Base-by-base conservation (phyloP, 1,140 invertebrate species). In the Vanessa tameamea region DNA sequence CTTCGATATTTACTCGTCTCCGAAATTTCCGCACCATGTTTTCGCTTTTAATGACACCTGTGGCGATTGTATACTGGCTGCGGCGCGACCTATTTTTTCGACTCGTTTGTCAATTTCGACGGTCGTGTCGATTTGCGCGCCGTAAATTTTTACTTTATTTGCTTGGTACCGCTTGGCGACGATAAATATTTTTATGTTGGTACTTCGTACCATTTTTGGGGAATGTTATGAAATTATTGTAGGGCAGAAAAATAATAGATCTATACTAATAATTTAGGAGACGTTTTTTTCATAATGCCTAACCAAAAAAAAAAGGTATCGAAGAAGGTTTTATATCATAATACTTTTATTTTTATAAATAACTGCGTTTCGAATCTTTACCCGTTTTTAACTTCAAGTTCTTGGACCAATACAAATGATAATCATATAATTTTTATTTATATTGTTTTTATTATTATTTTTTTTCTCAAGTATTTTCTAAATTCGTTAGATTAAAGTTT, bases 141-240 rank as follows among this genome's bases (percentile, higher is more conserved):
- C 81, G 85, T 88, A 88, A 88, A 85, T 86, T 87, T 90, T 87
- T 87, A 87, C 76, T 87, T 83, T 83, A 82, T 84, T 82, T 78
- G 78, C 75, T 82, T 75, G 74, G 61, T 69, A 69, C 61, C 77
- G 69, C 73, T 78, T 80, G 76, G 67, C 61, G 64, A 48, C 65
- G 68, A 82, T 82, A 80, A 78, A 78, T 48, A 77, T 76, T 79
- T 82, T 83, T 79, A 80, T 79, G 76, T 81, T 69, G 51, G 73
- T 64, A 72, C 31, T 16, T 26, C 63, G 72, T 69, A 20, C 77
- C 26, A 16, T 77, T 70, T 79, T 78, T 75, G 74, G 69, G 71
- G 76, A 74, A 78, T 37, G 26, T 61, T 61, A 61, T 71, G 16
- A 67, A 66, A 68, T 77, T 64, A 51, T 15, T 1, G 9, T n/a